Percentiles rank a stretch among this genome's conserved stretches.
phyloP scores from a whole-genome alignment of 2,888 invertebrate species.

The Eupithecia abbreviata region DNA sequence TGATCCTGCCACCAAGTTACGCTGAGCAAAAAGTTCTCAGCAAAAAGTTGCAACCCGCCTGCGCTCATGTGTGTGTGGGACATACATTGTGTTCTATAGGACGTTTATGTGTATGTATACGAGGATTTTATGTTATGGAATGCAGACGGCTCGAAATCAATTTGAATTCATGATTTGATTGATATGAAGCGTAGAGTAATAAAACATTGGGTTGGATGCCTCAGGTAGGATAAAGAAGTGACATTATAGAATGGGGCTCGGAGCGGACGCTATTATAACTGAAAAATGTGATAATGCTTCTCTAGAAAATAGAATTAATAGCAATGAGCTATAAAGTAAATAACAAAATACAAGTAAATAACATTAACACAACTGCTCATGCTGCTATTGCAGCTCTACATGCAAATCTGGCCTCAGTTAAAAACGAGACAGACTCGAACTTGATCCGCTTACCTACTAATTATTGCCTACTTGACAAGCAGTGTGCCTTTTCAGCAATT shows the following conservation, averaged over 20 bases:
- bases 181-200: conserved; percentile 18
- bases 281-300: background rate
- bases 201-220: conserved; percentile 14
- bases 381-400: background rate
- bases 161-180: conserved; percentile 28
- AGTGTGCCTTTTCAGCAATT: background rate
- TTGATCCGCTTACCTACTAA: conserved; percentile 3
- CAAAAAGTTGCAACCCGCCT: conserved; percentile 55
- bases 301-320: background rate
- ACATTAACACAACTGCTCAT: background rate
- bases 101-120: conserved; percentile 9
- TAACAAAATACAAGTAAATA: background rate
- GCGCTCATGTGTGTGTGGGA: conserved; percentile 27
- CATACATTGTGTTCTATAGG: conserved; percentile 22
- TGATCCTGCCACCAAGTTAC: conserved; percentile 71
- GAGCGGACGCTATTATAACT: background rate
- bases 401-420: background rate
- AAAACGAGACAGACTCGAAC: background rate
- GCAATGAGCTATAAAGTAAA: background rate
- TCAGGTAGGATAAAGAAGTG: conserved; percentile 9
- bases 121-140: conserved; percentile 30
- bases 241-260: conserved; percentile 2
- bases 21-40: conserved; percentile 59
- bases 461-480: background rate
- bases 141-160: conserved; percentile 26